Evolutionary conservation across 2,888 invertebrate genomes (phyloP).

Genomic region (Synergus gifuensis): DNA sequence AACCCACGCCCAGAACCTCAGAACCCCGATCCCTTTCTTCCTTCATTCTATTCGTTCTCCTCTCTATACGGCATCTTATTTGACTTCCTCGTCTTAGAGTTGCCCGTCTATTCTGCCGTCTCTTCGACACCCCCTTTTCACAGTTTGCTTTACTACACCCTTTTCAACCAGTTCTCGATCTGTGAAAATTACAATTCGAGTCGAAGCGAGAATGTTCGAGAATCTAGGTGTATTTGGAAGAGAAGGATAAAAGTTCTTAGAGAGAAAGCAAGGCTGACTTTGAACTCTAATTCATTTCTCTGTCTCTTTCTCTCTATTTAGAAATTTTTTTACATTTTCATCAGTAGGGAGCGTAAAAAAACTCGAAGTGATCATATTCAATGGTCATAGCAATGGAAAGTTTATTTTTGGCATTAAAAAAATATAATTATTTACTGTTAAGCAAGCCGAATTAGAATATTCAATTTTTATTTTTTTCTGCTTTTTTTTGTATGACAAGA

Average conservation of each 20-base stretch:
- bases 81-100: slow-evolving; percentile 60
- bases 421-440: too few species aligned
- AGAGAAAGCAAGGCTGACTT: not conserved
- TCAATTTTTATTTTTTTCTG: too few species aligned
- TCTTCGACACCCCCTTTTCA: slow-evolving; percentile 42
- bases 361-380: too few species aligned
- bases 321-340: too few species aligned
- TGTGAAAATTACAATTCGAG: slow-evolving; percentile 58
- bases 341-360: too few species aligned
- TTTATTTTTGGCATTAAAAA: too few species aligned
- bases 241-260: slow-evolving; percentile 16
- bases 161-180: slow-evolving; percentile 57
- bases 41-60: slow-evolving; percentile 34
- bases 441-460: too few species aligned
- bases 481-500: too few species aligned
- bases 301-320: too few species aligned
- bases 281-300: not conserved
- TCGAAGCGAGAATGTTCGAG: not conserved
- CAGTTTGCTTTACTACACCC: slow-evolving; percentile 34
- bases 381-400: too few species aligned
- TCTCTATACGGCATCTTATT: slow-evolving; percentile 54
- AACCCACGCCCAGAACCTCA: not conserved
- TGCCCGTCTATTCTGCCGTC: slow-evolving; percentile 46
- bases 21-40: slow-evolving; percentile 8
- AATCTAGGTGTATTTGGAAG: not conserved